phyloP scores from a whole-genome alignment of 1,140 invertebrate species.

The Ceratoteleas bidentatus region DNA sequence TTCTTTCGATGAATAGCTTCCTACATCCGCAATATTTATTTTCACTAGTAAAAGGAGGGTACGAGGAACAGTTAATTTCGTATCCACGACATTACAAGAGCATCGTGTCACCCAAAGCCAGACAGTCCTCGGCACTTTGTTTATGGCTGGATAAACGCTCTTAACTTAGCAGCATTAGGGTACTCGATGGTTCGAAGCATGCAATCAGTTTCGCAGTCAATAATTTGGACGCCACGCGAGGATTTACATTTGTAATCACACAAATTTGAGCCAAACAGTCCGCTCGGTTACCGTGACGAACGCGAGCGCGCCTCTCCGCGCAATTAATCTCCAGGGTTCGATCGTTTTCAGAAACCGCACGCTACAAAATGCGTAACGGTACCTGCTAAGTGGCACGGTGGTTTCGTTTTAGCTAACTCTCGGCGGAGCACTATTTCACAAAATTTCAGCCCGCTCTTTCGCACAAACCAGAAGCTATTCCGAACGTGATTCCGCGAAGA shows the following conservation, averaged over 20 bases:
- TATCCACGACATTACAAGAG: background rate
- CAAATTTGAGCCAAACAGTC: slow-evolving; percentile 9
- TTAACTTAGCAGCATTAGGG: slow-evolving; percentile 16
- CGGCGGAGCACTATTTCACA: background rate
- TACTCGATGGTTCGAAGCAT: slow-evolving; percentile 15
- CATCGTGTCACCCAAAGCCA: slow-evolving; percentile 4
- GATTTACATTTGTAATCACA: slow-evolving; percentile 53
- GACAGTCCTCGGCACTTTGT: background rate
- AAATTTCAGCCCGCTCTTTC: background rate
- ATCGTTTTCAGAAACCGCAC: slow-evolving; percentile 29
- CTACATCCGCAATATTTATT: no score
- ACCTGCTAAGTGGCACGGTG: background rate
- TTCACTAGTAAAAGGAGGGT: no score
- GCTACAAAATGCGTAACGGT: slow-evolving; percentile 40
- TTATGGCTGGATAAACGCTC: slow-evolving; percentile 20
- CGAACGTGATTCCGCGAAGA: no score
- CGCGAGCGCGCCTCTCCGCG: slow-evolving; percentile 2
- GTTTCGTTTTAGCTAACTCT: slow-evolving; percentile 8
- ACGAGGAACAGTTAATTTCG: background rate
- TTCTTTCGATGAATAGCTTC: no score
- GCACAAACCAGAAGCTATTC: no score
- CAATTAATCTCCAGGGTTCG: slow-evolving; percentile 28
- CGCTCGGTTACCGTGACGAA: slow-evolving; percentile 36
- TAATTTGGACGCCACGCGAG: slow-evolving; percentile 33
- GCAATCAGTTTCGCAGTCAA: slow-evolving; percentile 31